Percentiles rank a stretch among this genome's conserved stretches.
These are phyloP conservation scores for Tokudaia tokunoshimensis DNA, from an alignment of 2,797 vertebrate species.

Conservation along the genomic window DNA sequence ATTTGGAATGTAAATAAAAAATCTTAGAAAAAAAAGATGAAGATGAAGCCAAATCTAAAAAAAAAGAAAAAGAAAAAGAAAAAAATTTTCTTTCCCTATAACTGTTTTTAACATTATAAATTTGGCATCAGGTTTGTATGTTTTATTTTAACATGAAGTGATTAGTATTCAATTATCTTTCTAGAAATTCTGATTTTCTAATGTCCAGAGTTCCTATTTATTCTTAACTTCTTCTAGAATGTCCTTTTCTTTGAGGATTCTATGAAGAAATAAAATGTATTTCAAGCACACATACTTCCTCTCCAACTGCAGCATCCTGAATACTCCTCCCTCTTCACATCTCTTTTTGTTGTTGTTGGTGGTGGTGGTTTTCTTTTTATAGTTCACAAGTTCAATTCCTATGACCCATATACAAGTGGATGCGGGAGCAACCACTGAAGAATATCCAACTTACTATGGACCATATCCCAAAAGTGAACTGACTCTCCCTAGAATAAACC, in stretches of 20 bases:
- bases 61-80: too few species aligned
- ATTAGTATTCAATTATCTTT: not conserved
- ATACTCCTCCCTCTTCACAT: too few species aligned
- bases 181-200: constrained; percentile 13
- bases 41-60: too few species aligned
- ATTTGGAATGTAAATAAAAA: too few species aligned
- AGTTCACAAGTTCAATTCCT: not conserved
- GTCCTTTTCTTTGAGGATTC: not conserved
- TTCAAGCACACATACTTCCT: not conserved
- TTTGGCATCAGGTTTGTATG: not conserved
- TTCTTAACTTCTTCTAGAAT: not conserved
- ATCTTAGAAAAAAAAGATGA: too few species aligned
- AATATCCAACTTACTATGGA: too few species aligned
- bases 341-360: not conserved
- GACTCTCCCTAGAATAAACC: not conserved
- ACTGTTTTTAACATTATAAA: not conserved
- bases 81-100: not conserved
- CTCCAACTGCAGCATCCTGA: not conserved
- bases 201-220: not conserved
- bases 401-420: not conserved
- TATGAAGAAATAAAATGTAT: not conserved
- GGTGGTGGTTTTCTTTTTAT: not conserved
- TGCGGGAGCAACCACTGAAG: not conserved
- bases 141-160: not conserved
- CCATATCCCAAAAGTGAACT: not conserved